Percentiles rank a stretch among this genome's conserved stretches.
phyloP scores from a whole-genome alignment of 2,888 invertebrate genomes.

The Nemoura dubitans region DNA sequence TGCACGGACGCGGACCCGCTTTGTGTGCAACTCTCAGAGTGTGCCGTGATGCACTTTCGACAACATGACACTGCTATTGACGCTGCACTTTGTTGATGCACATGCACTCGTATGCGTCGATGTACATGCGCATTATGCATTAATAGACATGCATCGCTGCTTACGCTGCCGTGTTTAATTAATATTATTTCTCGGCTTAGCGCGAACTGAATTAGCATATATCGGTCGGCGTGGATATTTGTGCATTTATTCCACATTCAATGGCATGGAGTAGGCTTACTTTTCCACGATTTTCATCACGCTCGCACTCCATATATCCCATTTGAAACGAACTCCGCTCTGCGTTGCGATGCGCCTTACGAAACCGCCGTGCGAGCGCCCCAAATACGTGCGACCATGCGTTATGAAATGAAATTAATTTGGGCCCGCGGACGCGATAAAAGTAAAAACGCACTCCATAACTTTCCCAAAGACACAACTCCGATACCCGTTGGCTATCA shows the following conservation, averaged over 20 bases:
- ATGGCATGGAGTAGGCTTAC: background rate
- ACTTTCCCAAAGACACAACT: background rate
- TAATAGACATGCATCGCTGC: background rate
- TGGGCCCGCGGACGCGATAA: background rate
- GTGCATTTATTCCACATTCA: background rate
- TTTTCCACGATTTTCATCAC: background rate
- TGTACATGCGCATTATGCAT: background rate
- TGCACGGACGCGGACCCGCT: background rate
- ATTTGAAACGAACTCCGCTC: background rate
- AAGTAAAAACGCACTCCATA: background rate
- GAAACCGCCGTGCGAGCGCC: background rate
- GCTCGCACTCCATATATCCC: background rate
- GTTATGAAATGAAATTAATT: constrained; percentile 2
- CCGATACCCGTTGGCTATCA: background rate
- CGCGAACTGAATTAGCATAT: background rate
- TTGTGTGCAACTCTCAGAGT: background rate
- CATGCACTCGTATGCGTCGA: background rate
- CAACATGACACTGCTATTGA: background rate
- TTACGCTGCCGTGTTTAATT: background rate
- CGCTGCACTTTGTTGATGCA: background rate
- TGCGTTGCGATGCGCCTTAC: background rate
- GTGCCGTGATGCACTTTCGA: background rate
- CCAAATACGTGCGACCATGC: background rate
- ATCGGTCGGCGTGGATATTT: background rate
- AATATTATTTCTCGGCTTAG: background rate